Base-by-base conservation (phyloP, 2,888 invertebrate genomes). In the Hirtodrosophila alboralis region DNA sequence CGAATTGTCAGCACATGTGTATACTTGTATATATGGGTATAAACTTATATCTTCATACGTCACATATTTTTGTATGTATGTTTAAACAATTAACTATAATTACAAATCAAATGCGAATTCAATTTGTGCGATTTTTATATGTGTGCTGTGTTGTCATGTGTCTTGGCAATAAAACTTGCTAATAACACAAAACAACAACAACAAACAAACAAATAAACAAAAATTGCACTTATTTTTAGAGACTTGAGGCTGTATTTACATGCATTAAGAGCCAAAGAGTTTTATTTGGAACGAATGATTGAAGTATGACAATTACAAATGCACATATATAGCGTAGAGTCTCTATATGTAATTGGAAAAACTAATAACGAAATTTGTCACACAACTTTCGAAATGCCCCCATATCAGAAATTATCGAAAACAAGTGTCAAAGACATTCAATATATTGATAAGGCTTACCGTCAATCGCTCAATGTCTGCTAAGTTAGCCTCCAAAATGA, bases 101-200 rank as follows among this genome's bases (percentile, higher is more conserved):
- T 74, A 40, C 61, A 78, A 73, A 63, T 66, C 58, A 71, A 77
- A 64, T 54, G 44, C 43, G 36, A 67, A 47, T 60, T 59, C 41
- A 51, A 60, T 52, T 65, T 40, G 41, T 40, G 44, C 63, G 45
- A 78, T 52, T 67, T 68, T 31, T n/a, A n/a, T n/a, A n/a, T n/a
- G 56, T 59, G 43, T 9, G 40, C 26, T 57, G 40, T 34, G 43
- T 41, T 45, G 60, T 84, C 80, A 75, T 79, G 69, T 76, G 76
- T 31, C 38, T 41, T 40, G 36, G 28, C 49, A 43, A 81, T 67
- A 62, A 81, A 73, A 73, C 16, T 23, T 45, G 70, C 66, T 76
- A 72, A 76, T 63, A 73, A 47, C 36, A 44, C 18, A 18, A 18
- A 18, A 4, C 1, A 18, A 18, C 12, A 8, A 27, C 53, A 53